Evolutionary conservation across 2,888 invertebrate genomes (phyloP).

Genomic region (Tubiluchus corallicola): DNA sequence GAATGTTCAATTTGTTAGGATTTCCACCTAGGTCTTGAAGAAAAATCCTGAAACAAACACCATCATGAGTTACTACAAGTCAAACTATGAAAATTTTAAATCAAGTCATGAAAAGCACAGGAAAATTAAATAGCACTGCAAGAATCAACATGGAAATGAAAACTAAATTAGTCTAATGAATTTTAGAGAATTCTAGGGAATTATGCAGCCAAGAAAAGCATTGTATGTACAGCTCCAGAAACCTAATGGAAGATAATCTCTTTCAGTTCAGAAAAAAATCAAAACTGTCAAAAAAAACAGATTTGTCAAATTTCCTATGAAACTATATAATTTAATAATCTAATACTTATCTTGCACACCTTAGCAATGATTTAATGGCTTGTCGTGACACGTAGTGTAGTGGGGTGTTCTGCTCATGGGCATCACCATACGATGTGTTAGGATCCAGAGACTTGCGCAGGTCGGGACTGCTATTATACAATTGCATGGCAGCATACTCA

Average conservation of each 20-base stretch:
- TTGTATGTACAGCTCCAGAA: too few species aligned
- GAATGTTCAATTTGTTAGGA: conserved; percentile 44
- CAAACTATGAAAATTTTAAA: too few species aligned
- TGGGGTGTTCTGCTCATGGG: conserved; percentile 44
- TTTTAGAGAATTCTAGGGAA: too few species aligned
- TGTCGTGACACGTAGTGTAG: conserved; percentile 45
- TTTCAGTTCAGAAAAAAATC: too few species aligned
- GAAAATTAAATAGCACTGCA: neutral
- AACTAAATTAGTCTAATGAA: conserved; percentile 4
- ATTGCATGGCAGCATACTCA: conserved; percentile 46
- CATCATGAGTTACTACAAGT: too few species aligned
- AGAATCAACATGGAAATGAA: neutral
- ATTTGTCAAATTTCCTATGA: neutral
- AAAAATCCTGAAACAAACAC: too few species aligned
- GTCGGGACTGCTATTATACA: conserved; percentile 42
- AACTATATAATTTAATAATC: neutral
- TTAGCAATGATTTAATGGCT: conserved; percentile 42
- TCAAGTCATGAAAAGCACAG: conserved; percentile 7
- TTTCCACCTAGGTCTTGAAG: conserved; percentile 43
- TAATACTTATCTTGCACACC: too few species aligned
- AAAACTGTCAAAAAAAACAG: too few species aligned
- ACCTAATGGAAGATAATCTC: too few species aligned
- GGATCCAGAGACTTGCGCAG: conserved; percentile 44
- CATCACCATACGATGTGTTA: conserved; percentile 45
- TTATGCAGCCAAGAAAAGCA: too few species aligned